These are phyloP conservation scores for Gambusia yucatana DNA, from an alignment of 2,797 vertebrate genomes.

Conservation along the genomic window DNA sequence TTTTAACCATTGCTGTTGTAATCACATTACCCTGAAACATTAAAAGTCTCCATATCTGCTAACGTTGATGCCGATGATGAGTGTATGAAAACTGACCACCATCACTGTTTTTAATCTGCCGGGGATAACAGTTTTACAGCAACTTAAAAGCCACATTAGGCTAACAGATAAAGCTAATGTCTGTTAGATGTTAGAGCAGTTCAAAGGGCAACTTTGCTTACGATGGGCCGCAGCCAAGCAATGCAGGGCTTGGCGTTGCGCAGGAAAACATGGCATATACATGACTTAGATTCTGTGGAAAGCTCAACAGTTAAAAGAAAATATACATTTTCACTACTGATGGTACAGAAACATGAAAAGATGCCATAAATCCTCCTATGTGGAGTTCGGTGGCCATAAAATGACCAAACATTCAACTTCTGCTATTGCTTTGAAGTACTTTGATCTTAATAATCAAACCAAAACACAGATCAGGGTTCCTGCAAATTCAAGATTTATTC, in stretches of 20 bases:
- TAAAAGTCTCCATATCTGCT: neutral
- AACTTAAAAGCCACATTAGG: neutral
- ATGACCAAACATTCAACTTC: neutral
- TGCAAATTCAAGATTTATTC: neutral
- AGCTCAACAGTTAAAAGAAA: constrained; percentile 7
- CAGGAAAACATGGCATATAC: neutral
- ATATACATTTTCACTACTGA: constrained; percentile 1
- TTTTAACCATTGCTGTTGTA: neutral
- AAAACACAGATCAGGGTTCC: neutral
- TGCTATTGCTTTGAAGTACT: neutral
- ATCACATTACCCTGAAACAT: neutral
- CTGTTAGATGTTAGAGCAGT: neutral
- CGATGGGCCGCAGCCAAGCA: constrained; percentile 6
- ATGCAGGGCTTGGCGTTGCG: neutral
- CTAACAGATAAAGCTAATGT: neutral
- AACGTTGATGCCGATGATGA: neutral
- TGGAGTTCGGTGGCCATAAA: neutral
- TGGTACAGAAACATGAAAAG: constrained; percentile 1
- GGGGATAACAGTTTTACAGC: neutral
- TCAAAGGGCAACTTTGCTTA: constrained; percentile 2
- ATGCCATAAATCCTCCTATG: neutral
- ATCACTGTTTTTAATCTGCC: neutral
- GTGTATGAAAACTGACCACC: too few relatives aligned
- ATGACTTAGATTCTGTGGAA: neutral
- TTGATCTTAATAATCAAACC: neutral